Base-by-base conservation (phyloP, 2,113 vertebrate species). In the Apteryx owenii region DNA sequence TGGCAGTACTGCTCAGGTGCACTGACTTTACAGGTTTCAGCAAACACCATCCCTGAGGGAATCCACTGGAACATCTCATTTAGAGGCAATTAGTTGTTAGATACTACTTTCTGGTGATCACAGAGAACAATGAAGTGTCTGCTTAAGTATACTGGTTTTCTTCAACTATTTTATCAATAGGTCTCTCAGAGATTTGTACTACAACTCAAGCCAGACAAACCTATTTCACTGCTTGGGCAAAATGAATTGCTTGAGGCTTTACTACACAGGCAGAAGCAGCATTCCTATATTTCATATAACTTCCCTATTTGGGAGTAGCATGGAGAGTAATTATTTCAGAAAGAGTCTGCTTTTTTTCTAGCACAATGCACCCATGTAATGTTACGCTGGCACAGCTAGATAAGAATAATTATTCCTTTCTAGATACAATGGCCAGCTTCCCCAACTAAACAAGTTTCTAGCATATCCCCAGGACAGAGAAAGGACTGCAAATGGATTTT, bases 181-280 rank as follows among this genome's bases (percentile, higher is more conserved):
- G 15, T 72, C 71, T 93, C 26, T 85, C 92, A 93, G 46, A 92
- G 21, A 54, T 64, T 64, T 81, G 31, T 56, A 77, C 54, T 54
- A 82, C 44, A 70, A 81, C 65, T 73, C 88, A 76, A 72, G 56
- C 25, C 84, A 86, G 80, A 81, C 33, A 86, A 54, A 10, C 73
- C 56, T 90, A 36, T 92, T 91, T 86, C 38, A 72, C 29, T 84
- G 21, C 60, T 68, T 68, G 56, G 76, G 56, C 50, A 86, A 70
- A 96, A 42, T 53, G 58, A 93, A 90, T 54, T 88, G 64, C 80
- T 93, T 46, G 42, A 94, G 68, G 79, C 50, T 95, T 77, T 82
- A 75, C 31, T 56, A 65, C 51, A 68, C 22, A 58, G 36, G 33
- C 66, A 84, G 60, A 80, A 73, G 50, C 2, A 86, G 69, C 46